Base-by-base conservation (phyloP, 2,797 vertebrate genomes). In the Oreochromis mossambicus region DNA sequence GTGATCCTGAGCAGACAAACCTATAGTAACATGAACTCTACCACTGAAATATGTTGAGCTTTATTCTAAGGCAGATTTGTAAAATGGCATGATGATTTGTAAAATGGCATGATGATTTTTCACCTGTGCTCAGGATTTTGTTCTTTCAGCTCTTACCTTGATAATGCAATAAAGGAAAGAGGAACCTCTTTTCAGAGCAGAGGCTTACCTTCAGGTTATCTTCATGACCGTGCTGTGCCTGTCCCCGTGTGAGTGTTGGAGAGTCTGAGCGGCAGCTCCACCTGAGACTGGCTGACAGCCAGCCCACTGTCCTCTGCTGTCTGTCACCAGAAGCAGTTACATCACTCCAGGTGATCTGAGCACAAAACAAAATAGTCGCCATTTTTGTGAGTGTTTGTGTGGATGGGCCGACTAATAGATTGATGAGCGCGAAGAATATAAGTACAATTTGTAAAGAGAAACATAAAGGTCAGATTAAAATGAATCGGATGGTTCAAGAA, bases 141-240 rank as follows among this genome's bases (percentile, higher is more conserved):
- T 6, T 48, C 21, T 70, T 80, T 83, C 9, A 6, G 43, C 29
- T 10, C 3, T 32, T 19, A 17, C 7, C 2, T 48, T 21, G 3
- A 41, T 15, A 50, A 32, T 32, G 26, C 43, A 6, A 0, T 50
- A n/a, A 29, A 29, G 46, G 9, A 43, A 17, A 78, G 76, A 86
- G 8, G 19, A 78, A 41, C 0, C 8, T 5, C 1, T 12, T 52
- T 61, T 46, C 1, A 79, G 68, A 80, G 73, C 12, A 43, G 10
- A 4, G 4, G 1, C 90, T 82, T 91, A 92, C 94, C 91, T 56
- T 93, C 75, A 92, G 68, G 78, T 89, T 81, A 84, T 87, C 81
- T 66, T 92, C 89, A 89, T 88, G 82, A 12, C 79, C 21, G 48
- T 85, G 24, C 50, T 58, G 52, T 81, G 61, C 73, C 58, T 36